These are phyloP conservation scores for Lepus americanus DNA, from an alignment of 2,113 vertebrate genomes.

Conservation along the genomic window DNA sequence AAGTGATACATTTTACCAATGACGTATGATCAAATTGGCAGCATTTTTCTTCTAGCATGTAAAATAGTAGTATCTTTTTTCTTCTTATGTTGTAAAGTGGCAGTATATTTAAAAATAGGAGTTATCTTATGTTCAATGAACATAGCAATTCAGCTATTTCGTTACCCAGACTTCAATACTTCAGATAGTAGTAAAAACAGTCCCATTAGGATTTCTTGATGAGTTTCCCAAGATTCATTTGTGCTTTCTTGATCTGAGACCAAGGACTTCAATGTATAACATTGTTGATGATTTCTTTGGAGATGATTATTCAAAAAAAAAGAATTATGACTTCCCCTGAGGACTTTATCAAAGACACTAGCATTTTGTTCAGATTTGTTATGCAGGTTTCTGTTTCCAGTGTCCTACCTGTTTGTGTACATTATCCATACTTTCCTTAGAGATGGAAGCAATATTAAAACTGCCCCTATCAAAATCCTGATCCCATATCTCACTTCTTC, in stretches of 20 bases:
- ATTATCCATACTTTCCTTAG: neutral
- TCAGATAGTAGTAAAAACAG: neutral
- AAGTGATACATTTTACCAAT: neutral
- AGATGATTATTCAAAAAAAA: constrained; percentile 36
- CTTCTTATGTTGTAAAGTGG: neutral
- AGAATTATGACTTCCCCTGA: constrained; percentile 34
- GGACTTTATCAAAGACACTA: neutral
- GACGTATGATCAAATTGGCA: neutral
- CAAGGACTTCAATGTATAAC: neutral
- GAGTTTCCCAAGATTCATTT: neutral
- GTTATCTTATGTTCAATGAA: neutral
- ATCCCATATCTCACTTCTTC: neutral
- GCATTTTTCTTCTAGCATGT: neutral
- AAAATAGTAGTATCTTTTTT: neutral
- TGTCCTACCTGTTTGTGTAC: neutral
- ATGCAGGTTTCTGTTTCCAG: neutral
- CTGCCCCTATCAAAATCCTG: neutral
- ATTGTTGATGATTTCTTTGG: neutral
- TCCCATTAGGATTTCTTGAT: neutral
- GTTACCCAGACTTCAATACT: neutral
- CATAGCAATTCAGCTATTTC: neutral
- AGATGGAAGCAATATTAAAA: neutral
- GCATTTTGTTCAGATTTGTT: neutral
- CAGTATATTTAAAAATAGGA: neutral
- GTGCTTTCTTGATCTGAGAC: neutral